Evolutionary conservation across 2,113 vertebrate genomes (phyloP).

Genomic region (Amazona vittata): DNA sequence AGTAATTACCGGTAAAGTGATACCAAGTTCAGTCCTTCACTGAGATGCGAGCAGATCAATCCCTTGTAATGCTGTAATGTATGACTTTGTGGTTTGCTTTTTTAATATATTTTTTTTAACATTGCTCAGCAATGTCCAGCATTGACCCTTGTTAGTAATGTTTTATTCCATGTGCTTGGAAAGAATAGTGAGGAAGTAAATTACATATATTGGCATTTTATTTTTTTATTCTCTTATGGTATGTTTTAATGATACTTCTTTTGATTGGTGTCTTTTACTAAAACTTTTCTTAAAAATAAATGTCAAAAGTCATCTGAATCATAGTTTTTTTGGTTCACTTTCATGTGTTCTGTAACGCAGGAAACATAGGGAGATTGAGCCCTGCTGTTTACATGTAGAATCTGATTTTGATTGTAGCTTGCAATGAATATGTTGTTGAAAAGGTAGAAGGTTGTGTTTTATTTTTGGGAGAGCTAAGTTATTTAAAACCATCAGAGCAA

Average conservation of each 20-base stretch:
- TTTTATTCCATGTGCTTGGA: neutral
- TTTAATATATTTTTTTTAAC: neutral
- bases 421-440: neutral
- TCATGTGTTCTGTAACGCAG: neutral
- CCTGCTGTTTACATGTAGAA: neutral
- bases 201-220: fast-evolving
- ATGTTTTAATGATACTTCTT: neutral
- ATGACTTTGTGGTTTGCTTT: neutral
- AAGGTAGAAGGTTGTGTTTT: neutral
- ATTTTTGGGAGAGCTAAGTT: neutral
- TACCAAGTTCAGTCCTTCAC: neutral
- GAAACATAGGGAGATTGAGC: neutral
- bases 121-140: neutral
- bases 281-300: neutral
- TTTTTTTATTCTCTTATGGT: neutral
- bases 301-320: neutral
- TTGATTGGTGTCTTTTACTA: neutral
- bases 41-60: neutral
- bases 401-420: neutral
- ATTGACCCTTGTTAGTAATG: neutral
- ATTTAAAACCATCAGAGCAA: neutral
- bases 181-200: neutral
- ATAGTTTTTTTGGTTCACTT: neutral
- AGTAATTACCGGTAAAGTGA: neutral
- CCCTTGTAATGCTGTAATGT: neutral